Evolutionary conservation across 2,888 invertebrate genomes (phyloP), one percentile per base, ranked within the genome.

Genomic region (Ormyrus thymus): DNA sequence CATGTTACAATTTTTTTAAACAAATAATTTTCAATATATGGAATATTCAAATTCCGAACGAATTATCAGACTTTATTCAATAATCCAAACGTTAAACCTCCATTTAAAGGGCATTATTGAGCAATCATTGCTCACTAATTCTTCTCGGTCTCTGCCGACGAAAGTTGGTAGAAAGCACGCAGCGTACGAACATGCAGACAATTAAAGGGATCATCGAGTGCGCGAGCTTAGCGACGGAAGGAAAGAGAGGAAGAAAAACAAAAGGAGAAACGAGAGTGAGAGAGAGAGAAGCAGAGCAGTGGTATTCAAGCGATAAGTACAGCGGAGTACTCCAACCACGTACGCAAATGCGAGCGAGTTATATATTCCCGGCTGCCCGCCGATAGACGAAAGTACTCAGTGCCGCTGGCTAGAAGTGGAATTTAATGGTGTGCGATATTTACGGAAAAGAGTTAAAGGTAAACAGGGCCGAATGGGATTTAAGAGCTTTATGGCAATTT

Each of bases 351-450:
- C 50, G 13, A 13, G 13, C n/a, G 6, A 59, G 11, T 13, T 51
- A 53, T 61, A 53, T 53, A 43, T 29, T 29, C 62, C n/a, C n/a
- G n/a, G n/a, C n/a, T n/a, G 55, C 11, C 15, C 7, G 6, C 15
- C 8, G 46, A 46, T 51, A 70, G 6, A 59, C 59, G 59, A 56
- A 56, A 46, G 29, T 68, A 68, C 45, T 56, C 15, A 5, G 56
- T 0, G 13, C 43, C 15, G 53, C 50, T n/a, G 53, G 61, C 0
- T 59, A 11, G 51, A 51, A 66, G 50, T 66, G 53, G 65, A 77
- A 77, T 77, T 77, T 77, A 72, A 77, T 71, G 53, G 66, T 48
- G 66, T 58, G 66, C 59, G 59, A 77, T 71, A 72, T 77, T 77
- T 77, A 71, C 29, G 59, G 59, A 61, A 76, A 61, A 76, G 69